Evolutionary conservation across 2,797 vertebrate species (phyloP).

Genomic region (Myripristis murdjan): DNA sequence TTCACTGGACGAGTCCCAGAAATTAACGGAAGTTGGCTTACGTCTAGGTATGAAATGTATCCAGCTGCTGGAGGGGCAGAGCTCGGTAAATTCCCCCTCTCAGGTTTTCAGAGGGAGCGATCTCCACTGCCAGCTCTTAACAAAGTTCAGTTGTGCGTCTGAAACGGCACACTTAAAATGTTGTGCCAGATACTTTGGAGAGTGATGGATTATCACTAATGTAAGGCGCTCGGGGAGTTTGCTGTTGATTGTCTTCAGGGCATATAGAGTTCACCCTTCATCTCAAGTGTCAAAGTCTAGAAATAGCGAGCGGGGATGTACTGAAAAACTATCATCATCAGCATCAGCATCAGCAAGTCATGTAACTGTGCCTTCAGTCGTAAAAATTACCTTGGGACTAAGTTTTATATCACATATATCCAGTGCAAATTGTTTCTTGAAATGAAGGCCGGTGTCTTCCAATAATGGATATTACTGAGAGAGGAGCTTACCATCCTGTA

Average conservation of each 20-base stretch:
- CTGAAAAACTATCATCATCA: not conserved
- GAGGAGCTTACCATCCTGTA: no score
- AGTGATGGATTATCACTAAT: constrained; percentile 66
- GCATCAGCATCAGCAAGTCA: not conserved
- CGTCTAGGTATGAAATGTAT: constrained; percentile 52
- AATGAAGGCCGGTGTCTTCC: no score
- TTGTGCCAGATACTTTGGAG: constrained; percentile 43
- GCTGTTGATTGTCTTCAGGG: constrained; percentile 32
- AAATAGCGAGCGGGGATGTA: constrained; percentile 3
- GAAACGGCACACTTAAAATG: constrained; percentile 45
- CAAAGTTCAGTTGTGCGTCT: constrained; percentile 69
- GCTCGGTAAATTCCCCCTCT: constrained; percentile 37
- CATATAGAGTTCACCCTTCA: constrained; percentile 14
- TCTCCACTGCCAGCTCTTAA: constrained; percentile 55
- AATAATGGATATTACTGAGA: no score
- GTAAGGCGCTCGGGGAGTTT: constrained; percentile 10
- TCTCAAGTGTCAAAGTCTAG: not conserved
- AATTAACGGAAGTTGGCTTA: constrained; percentile 39
- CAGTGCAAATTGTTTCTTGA: no score
- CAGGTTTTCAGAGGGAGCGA: constrained; percentile 34
- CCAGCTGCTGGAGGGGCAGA: constrained; percentile 47
- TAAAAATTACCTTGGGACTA: not conserved
- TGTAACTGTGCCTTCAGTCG: no score
- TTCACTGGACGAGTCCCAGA: constrained; percentile 45
- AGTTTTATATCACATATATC: no score